These are phyloP conservation scores for Oncorhynchus tshawytscha DNA, from an alignment of 2,113 vertebrate species.

Conservation along the genomic window DNA sequence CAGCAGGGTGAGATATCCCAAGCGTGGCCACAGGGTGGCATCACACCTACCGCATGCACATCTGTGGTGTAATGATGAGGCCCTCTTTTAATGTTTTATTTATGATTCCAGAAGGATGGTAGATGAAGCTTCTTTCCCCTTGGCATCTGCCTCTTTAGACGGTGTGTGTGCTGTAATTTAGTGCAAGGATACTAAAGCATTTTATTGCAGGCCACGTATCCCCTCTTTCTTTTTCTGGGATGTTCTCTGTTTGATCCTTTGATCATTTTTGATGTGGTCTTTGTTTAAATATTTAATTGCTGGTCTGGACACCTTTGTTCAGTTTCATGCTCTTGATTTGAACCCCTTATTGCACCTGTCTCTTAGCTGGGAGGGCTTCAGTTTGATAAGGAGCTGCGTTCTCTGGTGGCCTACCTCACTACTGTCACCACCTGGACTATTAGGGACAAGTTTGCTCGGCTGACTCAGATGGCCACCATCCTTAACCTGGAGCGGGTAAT, in stretches of 20 bases:
- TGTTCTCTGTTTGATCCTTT: not conserved
- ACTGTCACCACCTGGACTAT: conserved; percentile 98
- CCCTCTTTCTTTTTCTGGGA: not conserved
- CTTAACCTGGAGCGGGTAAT: conserved; percentile 94
- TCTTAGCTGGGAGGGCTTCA: conserved; percentile 91
- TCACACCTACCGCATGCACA: too few species aligned
- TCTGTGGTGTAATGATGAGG: not conserved
- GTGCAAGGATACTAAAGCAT: not conserved
- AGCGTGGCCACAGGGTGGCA: conserved; percentile 48
- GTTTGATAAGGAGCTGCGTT: conserved; percentile 97
- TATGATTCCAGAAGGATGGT: conserved; percentile 38
- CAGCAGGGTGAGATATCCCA: conserved; percentile 84
- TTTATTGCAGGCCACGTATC: not conserved
- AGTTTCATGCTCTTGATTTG: not conserved
- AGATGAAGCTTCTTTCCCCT: conserved; percentile 21
- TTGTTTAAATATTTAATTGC: too few species aligned
- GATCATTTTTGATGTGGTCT: too few species aligned
- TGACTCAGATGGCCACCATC: conserved; percentile 97
- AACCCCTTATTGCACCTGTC: conserved; percentile 5
- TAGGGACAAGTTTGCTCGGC: conserved; percentile 96
- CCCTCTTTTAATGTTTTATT: conserved; percentile 47
- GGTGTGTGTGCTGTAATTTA: not conserved
- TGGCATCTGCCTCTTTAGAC: conserved; percentile 27
- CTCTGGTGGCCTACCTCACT: conserved; percentile 94
- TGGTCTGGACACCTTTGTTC: not conserved